phyloP scores from a whole-genome alignment of 2,888 invertebrate genomes.

The Polymixis flavicincta region DNA sequence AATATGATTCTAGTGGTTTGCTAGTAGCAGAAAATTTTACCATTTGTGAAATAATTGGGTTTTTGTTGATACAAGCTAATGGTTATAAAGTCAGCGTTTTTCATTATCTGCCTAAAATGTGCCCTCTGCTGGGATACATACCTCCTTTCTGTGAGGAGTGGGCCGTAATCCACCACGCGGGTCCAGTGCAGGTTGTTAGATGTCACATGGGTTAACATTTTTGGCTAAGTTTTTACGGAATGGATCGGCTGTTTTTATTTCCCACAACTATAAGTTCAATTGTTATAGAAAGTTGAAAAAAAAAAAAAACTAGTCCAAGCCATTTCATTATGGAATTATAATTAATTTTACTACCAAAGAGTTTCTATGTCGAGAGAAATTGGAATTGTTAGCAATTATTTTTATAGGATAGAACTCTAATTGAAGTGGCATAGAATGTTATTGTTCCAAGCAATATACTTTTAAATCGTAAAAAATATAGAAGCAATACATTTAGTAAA shows the following conservation, averaged over 20 bases:
- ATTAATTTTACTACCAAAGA: constrained; percentile 10
- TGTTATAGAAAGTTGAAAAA: constrained; percentile 58
- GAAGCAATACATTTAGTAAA: background rate
- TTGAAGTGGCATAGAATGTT: background rate
- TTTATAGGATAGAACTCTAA: background rate
- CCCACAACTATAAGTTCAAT: constrained; percentile 32
- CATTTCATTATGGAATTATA: constrained; percentile 37
- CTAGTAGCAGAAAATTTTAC: background rate
- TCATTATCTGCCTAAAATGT: too few relatives aligned
- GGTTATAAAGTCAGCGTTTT: background rate
- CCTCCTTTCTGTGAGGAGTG: too few relatives aligned
- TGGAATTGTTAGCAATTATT: constrained; percentile 12
- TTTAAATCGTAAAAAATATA: background rate
- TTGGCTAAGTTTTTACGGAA: too few relatives aligned
- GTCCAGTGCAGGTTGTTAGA: too few relatives aligned
- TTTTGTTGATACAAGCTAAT: background rate
- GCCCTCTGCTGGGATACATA: too few relatives aligned
- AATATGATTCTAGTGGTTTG: too few relatives aligned
- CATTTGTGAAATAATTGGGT: background rate
- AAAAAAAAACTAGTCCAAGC: constrained; percentile 50
- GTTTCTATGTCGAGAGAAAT: constrained; percentile 11
- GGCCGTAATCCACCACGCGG: too few relatives aligned
- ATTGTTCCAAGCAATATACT: background rate
- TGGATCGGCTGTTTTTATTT: background rate
- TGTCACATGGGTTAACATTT: too few relatives aligned